Evolutionary conservation across 2,797 vertebrate species (phyloP).

Genomic region (Phrynocephalus forsythii): DNA sequence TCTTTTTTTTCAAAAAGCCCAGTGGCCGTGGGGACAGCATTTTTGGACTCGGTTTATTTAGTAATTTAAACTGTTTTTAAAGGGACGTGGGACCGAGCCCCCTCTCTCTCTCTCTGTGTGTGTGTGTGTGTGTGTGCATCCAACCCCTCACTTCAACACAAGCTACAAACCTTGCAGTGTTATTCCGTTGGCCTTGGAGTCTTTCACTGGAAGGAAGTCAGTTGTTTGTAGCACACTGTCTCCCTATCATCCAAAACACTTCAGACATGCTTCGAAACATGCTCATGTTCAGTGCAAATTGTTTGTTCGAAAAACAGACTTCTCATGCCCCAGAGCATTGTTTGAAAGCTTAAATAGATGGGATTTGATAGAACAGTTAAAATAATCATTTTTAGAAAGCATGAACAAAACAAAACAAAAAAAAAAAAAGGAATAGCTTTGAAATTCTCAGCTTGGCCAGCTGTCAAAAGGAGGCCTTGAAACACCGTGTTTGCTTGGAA

Average conservation of each 20-base stretch:
- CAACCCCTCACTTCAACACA: neutral
- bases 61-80: no score
- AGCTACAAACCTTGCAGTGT: constrained; percentile 40
- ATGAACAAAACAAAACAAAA: neutral
- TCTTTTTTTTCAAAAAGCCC: no score
- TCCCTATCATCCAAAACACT: constrained; percentile 64
- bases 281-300: constrained; percentile 63
- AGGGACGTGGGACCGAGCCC: no score
- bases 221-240: constrained; percentile 65
- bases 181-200: constrained; percentile 72
- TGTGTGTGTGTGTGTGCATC: no score
- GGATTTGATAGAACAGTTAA: constrained; percentile 20
- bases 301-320: constrained; percentile 64
- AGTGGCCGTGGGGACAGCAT: no score
- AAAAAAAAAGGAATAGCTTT: neutral
- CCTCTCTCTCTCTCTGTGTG: no score
- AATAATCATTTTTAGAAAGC: neutral
- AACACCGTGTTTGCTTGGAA: neutral
- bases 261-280: constrained; percentile 59
- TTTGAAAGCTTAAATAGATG: constrained; percentile 47
- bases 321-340: constrained; percentile 59
- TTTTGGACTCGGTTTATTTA: no score
- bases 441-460: constrained; percentile 13
- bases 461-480: constrained; percentile 9
- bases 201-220: constrained; percentile 71